phyloP scores from a whole-genome alignment of 1,140 invertebrate species.

The fruit fly (Drosophila melanogaster) region DNA sequence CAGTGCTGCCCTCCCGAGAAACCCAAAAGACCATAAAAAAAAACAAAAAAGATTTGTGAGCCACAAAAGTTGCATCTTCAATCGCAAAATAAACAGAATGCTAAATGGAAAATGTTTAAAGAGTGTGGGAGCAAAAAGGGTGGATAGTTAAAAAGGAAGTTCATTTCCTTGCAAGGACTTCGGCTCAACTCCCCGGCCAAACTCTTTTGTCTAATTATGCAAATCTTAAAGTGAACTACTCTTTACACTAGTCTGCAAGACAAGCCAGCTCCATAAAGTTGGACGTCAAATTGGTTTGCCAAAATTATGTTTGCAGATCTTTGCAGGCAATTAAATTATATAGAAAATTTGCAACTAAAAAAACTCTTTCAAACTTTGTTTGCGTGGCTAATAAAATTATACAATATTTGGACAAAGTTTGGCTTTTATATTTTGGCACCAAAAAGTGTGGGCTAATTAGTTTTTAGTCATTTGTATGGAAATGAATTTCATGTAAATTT shows the following conservation, averaged over 20 bases:
- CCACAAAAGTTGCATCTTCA: constrained; percentile 52
- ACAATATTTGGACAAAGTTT: constrained; percentile 4
- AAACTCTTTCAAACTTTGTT: constrained; percentile 16
- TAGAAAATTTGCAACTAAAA: constrained; percentile 15
- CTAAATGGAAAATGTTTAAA: constrained; percentile 17
- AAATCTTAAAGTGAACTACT: constrained; percentile 51
- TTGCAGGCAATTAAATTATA: constrained; percentile 37
- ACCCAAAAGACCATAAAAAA: background rate
- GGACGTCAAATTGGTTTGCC: constrained; percentile 42
- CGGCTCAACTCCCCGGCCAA: constrained; percentile 27
- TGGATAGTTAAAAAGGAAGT: constrained; percentile 30
- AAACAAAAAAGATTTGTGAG: constrained; percentile 42
- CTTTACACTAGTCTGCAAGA: constrained; percentile 30
- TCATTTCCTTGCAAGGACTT: constrained; percentile 40
- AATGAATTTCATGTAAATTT: constrained; percentile 15
- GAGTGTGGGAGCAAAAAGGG: background rate
- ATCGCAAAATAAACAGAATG: constrained; percentile 48
- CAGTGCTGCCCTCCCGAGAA: background rate
- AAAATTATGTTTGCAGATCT: constrained; percentile 44
- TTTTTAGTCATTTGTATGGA: constrained; percentile 24
- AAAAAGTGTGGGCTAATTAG: constrained; percentile 11
- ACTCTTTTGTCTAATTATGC: constrained; percentile 72
- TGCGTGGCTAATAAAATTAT: constrained; percentile 32
- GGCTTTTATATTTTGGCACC: constrained; percentile 1
- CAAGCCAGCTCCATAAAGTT: constrained; percentile 22